Evolutionary conservation across 53 echinoderm and acorn worm species (phyloP).

Genomic region (Holothuria leucospilota): DNA sequence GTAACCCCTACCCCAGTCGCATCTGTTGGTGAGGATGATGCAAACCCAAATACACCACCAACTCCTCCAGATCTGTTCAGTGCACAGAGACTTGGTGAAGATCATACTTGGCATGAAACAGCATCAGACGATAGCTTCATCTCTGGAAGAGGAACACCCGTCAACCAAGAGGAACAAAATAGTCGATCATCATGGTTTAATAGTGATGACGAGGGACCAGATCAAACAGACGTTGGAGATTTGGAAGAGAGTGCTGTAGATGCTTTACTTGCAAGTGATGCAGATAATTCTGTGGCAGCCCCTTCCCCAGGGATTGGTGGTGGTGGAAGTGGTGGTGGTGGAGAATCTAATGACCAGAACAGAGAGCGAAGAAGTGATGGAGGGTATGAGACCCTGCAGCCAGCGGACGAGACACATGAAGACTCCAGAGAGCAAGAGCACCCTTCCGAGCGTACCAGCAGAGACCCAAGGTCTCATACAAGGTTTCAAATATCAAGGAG

Average conservation of each 20-base stretch:
- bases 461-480: neutral
- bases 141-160: constrained; percentile 1
- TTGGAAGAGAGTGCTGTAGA: constrained; percentile 24
- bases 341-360: too few species aligned
- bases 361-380: neutral
- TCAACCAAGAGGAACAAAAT: constrained; percentile 22
- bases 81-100: neutral
- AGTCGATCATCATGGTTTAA: constrained; percentile 21
- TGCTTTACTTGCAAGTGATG: constrained; percentile 23
- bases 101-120: neutral
- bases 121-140: constrained; percentile 25
- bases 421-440: constrained; percentile 3
- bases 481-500: neutral
- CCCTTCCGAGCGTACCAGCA: neutral
- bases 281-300: neutral
- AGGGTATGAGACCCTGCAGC: neutral
- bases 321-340: neutral
- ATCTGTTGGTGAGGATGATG: neutral
- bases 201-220: neutral
- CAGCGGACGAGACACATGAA: neutral
- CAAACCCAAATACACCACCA: neutral
- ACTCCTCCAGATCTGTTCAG: neutral
- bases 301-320: neutral
- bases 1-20: constrained; percentile 12
- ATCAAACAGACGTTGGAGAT: constrained; percentile 17